These are phyloP conservation scores for Crematogaster levior DNA, from an alignment of 2,888 invertebrate genomes.

Conservation along the genomic window DNA sequence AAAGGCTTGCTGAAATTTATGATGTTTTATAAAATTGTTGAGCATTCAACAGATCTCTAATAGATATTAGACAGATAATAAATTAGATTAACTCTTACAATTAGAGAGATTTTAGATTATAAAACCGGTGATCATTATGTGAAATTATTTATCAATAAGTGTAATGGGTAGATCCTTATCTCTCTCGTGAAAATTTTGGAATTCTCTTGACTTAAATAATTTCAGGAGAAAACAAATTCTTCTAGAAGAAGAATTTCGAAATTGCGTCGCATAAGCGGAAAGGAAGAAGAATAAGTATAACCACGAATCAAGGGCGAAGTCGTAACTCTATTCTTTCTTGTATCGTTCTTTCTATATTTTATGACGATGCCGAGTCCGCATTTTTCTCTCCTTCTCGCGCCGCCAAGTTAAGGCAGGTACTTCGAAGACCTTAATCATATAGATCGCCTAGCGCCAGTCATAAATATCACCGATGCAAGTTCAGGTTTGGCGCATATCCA, in stretches of 20 bases:
- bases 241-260: not conserved
- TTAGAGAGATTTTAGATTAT: too few relatives aligned
- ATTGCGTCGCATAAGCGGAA: not conserved
- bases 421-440: slow-evolving; percentile 79
- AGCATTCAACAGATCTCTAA: not conserved
- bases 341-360: slow-evolving; percentile 43
- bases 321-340: slow-evolving; percentile 61
- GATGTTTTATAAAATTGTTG: not conserved
- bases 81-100: too few relatives aligned
- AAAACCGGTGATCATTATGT: too few relatives aligned
- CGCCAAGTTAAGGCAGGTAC: slow-evolving; percentile 58
- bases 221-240: not conserved
- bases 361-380: slow-evolving; percentile 22
- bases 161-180: too few relatives aligned
- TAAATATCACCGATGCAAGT: slow-evolving; percentile 79
- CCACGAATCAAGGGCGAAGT: slow-evolving; percentile 66
- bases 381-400: slow-evolving; percentile 13
- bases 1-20: not conserved
- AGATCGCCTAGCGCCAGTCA: slow-evolving; percentile 78
- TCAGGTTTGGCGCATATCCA: slow-evolving; percentile 77
- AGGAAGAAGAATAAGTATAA: slow-evolving; percentile 45
- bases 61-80: not conserved
- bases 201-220: not conserved
- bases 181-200: not conserved
- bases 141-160: too few relatives aligned